phyloP scores from a whole-genome alignment of 1,140 invertebrate species.

The Andrena cerasifolii region DNA sequence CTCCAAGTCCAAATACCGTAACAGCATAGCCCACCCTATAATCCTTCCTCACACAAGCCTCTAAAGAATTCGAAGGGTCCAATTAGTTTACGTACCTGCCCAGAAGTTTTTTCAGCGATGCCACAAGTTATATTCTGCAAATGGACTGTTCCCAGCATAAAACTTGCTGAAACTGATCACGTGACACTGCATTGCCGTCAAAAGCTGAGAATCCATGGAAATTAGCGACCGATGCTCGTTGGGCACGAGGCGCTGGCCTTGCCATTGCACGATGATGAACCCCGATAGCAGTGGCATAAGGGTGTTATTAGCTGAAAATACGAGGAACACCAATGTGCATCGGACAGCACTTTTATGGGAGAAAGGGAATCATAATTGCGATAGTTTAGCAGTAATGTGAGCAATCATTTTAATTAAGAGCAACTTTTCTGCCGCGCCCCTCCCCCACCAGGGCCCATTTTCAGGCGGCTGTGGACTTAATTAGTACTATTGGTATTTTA shows the following conservation, averaged over 20 bases:
- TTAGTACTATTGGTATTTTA: conserved; percentile 64
- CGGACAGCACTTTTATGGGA: conserved; percentile 73
- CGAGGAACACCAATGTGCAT: conserved; percentile 74
- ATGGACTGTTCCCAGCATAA: neutral
- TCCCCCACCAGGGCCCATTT: conserved; percentile 31
- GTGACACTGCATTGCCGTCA: conserved; percentile 22
- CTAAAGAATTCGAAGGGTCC: too few relatives aligned
- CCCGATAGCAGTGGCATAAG: conserved; percentile 76
- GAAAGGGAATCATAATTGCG: conserved; percentile 77
- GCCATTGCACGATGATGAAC: conserved; percentile 71
- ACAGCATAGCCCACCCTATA: too few relatives aligned
- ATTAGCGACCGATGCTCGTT: conserved; percentile 70
- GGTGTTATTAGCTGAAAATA: conserved; percentile 79
- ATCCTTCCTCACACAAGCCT: too few relatives aligned
- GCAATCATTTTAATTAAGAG: conserved; percentile 81
- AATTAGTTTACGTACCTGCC: neutral
- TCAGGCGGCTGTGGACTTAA: too few relatives aligned
- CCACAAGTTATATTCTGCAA: neutral
- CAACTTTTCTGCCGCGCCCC: conserved; percentile 41
- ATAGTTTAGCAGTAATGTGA: conserved; percentile 78
- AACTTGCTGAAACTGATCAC: neutral
- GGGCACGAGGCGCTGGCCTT: conserved; percentile 47
- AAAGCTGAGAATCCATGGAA: conserved; percentile 68
- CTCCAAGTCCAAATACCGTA: too few relatives aligned
- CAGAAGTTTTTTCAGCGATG: neutral